Evolutionary conservation across 2,888 invertebrate genomes (phyloP).

Genomic region (Amphipoea lucens): DNA sequence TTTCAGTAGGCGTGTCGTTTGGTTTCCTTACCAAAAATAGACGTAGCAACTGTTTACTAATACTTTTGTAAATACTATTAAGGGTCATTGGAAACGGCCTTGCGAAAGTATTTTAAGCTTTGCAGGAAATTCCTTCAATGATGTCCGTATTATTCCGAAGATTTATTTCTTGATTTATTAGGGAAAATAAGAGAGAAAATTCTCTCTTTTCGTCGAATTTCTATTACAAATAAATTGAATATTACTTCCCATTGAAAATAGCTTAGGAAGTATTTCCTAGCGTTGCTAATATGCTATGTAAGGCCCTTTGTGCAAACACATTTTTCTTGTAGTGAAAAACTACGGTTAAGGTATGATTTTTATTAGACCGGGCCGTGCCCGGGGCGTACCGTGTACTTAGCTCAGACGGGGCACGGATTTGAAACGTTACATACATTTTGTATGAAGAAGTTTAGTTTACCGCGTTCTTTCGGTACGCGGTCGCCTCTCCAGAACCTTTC

Average conservation of each 20-base stretch:
- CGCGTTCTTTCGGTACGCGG: too few species aligned
- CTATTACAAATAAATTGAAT: background rate
- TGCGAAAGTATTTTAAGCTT: background rate
- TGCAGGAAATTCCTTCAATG: background rate
- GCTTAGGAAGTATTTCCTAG: background rate
- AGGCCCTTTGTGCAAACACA: too few species aligned
- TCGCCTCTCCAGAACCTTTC: too few species aligned
- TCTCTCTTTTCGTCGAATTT: background rate
- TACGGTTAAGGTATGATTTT: too few species aligned
- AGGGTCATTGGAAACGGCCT: background rate
- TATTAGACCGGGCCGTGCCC: too few species aligned
- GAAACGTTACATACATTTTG: too few species aligned
- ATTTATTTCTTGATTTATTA: background rate
- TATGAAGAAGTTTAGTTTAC: too few species aligned
- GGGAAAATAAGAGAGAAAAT: background rate
- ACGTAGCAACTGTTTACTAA: constrained; percentile 7
- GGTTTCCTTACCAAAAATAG: constrained; percentile 18
- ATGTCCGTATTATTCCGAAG: background rate
- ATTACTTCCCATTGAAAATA: background rate
- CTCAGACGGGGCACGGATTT: too few species aligned
- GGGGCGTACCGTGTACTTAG: too few species aligned
- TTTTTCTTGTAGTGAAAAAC: too few species aligned
- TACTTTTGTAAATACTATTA: constrained; percentile 8
- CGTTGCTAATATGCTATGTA: background rate
- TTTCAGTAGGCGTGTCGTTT: background rate